phyloP scores from a whole-genome alignment of 2,113 vertebrate genomes.

The Speoplatyrhinus poulsoni region DNA sequence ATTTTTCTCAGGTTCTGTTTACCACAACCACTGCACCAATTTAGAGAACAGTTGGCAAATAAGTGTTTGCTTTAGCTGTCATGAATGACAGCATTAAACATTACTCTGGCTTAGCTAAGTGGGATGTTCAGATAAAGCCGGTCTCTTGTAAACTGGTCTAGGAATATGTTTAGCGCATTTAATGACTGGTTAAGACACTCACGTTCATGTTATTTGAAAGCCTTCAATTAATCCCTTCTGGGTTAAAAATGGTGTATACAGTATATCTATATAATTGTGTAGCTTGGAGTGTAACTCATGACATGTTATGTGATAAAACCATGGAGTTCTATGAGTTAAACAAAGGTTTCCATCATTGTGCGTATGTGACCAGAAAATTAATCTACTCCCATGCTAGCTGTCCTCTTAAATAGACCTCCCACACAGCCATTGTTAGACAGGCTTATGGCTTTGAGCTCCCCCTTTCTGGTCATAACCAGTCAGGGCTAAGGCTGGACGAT shows the following conservation, averaged over 20 bases:
- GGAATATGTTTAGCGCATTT: slow-evolving; percentile 23
- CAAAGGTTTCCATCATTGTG: slow-evolving; percentile 1
- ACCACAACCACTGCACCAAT: too few relatives aligned
- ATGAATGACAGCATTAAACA: slow-evolving; percentile 26
- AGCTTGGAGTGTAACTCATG: too few relatives aligned
- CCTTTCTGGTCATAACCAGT: slow-evolving; percentile 20
- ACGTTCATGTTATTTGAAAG: slow-evolving; percentile 33
- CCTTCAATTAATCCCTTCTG: slow-evolving; percentile 33
- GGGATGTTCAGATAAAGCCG: slow-evolving; percentile 13
- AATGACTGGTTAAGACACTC: slow-evolving; percentile 33
- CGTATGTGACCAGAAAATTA: slow-evolving; percentile 29
- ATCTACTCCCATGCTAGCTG: neutral
- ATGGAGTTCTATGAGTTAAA: too few relatives aligned
- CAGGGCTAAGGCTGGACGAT: too few relatives aligned
- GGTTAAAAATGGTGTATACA: neutral
- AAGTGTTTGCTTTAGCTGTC: neutral
- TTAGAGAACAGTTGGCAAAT: too few relatives aligned
- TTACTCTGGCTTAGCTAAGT: slow-evolving; percentile 29
- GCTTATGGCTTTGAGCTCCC: slow-evolving; percentile 31
- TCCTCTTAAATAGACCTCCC: slow-evolving; percentile 32
- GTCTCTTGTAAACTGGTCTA: slow-evolving; percentile 27
- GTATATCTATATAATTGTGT: too few relatives aligned
- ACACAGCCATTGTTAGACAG: slow-evolving; percentile 30
- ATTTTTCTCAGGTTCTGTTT: too few relatives aligned
- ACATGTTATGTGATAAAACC: neutral